Conservation (phyloP, 2,888 invertebrate genomes). For the Ecdyonurus torrentis region DNA sequence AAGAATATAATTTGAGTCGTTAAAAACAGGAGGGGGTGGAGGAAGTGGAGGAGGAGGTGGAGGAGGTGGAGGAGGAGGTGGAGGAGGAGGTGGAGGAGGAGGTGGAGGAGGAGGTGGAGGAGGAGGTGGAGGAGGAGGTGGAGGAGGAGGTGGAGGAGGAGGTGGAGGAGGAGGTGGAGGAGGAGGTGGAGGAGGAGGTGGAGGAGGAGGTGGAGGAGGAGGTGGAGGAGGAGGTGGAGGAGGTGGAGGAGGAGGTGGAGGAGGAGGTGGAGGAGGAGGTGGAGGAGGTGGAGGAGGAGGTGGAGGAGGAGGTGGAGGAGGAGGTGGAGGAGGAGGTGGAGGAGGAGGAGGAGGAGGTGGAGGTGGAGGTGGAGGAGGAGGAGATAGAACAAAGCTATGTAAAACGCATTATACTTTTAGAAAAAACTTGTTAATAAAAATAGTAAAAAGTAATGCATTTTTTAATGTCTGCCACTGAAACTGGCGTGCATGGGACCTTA, state of each 20-base stretch:
- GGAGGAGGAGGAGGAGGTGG: not conserved
- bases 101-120: too few relatives aligned
- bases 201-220: not conserved
- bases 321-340: not conserved
- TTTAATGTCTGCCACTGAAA: too few relatives aligned
- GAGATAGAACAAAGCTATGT: too few relatives aligned
- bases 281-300: not conserved
- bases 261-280: not conserved
- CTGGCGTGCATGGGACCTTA: too few relatives aligned
- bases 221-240: not conserved
- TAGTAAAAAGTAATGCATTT: too few relatives aligned
- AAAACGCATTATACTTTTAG: too few relatives aligned
- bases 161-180: not conserved
- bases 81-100: too few relatives aligned
- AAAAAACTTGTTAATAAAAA: too few relatives aligned
- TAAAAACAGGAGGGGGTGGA: too few relatives aligned
- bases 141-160: slow-evolving; percentile 1
- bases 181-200: not conserved
- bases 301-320: not conserved
- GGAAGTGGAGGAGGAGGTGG: too few relatives aligned
- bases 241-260: not conserved
- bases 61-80: too few relatives aligned
- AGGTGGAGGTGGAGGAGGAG: not conserved
- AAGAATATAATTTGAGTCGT: too few relatives aligned
- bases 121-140: slow-evolving; percentile 6